Percentiles rank a stretch among this genome's conserved stretches.
These are phyloP conservation scores for Chaetoderma sp. DNA, from an alignment of 2,888 invertebrate genomes.

Conservation along the genomic window DNA sequence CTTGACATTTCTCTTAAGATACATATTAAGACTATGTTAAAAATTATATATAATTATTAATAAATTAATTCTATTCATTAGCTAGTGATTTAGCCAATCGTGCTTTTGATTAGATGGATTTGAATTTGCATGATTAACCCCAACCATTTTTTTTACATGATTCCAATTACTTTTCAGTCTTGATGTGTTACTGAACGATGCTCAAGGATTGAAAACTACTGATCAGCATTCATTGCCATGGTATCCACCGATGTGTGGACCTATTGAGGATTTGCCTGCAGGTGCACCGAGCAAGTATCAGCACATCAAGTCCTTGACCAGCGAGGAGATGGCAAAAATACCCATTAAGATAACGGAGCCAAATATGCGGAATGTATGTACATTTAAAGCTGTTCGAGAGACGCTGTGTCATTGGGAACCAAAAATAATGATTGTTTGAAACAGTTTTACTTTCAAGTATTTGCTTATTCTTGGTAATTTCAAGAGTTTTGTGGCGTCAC, in stretches of 20 bases:
- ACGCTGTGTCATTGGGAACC: no score
- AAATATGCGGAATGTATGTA: no score
- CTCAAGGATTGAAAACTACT: slow-evolving; percentile 75
- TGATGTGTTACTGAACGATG: slow-evolving; percentile 74
- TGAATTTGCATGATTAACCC: no score
- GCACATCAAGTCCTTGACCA: slow-evolving; percentile 59
- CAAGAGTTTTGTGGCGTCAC: no score
- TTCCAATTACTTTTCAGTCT: slow-evolving; percentile 64
- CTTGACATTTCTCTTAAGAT: neutral
- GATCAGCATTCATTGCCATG: slow-evolving; percentile 81
- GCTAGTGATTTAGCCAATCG: no score
- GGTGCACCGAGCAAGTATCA: slow-evolving; percentile 56
- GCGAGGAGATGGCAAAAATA: slow-evolving; percentile 58
- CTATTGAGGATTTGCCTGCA: slow-evolving; percentile 58
- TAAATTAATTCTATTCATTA: no score
- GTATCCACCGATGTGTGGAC: slow-evolving; percentile 80
- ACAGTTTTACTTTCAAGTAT: no score
- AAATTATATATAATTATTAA: neutral
- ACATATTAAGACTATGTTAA: neutral
- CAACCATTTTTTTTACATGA: no score
- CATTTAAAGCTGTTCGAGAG: no score
- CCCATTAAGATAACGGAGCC: slow-evolving; percentile 59
- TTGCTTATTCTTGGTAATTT: no score
- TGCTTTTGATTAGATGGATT: no score
- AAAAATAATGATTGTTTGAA: no score